Conservation (phyloP, 2,888 invertebrate genomes). For the Leptinotarsa haldemani region DNA sequence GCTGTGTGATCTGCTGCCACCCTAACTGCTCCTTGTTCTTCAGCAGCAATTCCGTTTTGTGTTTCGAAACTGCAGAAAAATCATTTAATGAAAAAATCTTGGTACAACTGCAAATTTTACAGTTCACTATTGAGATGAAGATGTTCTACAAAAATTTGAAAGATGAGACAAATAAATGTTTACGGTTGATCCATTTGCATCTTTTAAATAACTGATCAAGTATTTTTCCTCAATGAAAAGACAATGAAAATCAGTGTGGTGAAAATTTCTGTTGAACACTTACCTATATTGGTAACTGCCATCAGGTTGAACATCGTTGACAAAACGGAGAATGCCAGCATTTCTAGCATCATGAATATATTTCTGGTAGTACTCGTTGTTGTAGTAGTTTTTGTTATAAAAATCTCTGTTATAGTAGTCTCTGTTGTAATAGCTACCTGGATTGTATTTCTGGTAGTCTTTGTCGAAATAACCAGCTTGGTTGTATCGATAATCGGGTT, state of each 20-base stretch:
- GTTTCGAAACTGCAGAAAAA: constrained; percentile 65
- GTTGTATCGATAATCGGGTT: constrained; percentile 15
- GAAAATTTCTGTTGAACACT: constrained; percentile 49
- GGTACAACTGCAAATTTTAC: too few species aligned
- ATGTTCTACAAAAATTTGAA: too few species aligned
- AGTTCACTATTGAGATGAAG: too few species aligned
- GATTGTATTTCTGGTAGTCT: constrained; percentile 16
- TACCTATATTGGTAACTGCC: constrained; percentile 67
- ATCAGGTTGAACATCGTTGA: constrained; percentile 64
- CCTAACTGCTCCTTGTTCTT: constrained; percentile 69
- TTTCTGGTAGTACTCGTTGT: constrained; percentile 11
- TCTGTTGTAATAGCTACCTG: constrained; percentile 23
- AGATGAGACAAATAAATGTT: too few species aligned
- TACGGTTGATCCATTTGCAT: too few species aligned
- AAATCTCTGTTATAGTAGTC: constrained; percentile 20
- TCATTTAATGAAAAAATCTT: too few species aligned
- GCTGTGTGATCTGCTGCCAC: constrained; percentile 52
- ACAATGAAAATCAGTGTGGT: too few species aligned
- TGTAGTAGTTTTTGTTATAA: constrained; percentile 16
- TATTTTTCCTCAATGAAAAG: too few species aligned
- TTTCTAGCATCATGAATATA: constrained; percentile 17
- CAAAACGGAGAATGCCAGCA: constrained; percentile 61
- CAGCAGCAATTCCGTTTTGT: constrained; percentile 72
- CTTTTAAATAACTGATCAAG: too few species aligned
- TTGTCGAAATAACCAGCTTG: constrained; percentile 3